A percentile compares a stretch with the other conserved stretches of the same genome.
Evolutionary conservation across 2,888 invertebrate genomes (phyloP).

Genomic region (Catotricha subobsoleta): DNA sequence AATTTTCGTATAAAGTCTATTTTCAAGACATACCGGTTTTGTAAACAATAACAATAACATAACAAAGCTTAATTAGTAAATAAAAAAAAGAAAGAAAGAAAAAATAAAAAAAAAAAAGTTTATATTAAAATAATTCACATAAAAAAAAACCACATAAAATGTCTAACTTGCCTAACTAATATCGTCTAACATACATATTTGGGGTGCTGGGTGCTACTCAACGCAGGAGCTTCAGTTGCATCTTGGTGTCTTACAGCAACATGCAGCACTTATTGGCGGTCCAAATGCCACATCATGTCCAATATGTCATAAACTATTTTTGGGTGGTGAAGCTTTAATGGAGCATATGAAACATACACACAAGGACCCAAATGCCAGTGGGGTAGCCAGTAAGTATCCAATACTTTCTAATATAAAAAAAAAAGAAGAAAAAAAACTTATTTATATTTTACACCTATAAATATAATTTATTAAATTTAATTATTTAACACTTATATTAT

Average conservation of each 20-base stretch:
- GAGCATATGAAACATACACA: conserved; percentile 93
- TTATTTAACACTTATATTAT: too few species aligned
- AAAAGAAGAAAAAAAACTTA: too few species aligned
- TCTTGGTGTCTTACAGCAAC: conserved; percentile 91
- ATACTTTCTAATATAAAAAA: neutral
- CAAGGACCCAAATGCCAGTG: conserved; percentile 79
- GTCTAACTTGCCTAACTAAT: neutral
- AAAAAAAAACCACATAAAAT: too few species aligned
- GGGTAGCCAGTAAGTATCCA: conserved; percentile 68
- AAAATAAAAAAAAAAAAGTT: too few species aligned
- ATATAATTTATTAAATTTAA: neutral
- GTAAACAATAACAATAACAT: too few species aligned
- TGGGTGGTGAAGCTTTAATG: conserved; percentile 82
- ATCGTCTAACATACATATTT: conserved; percentile 16
- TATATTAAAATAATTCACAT: too few species aligned
- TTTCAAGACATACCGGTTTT: too few species aligned
- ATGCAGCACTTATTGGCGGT: conserved; percentile 78
- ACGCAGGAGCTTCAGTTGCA: conserved; percentile 74
- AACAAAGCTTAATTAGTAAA: too few species aligned
- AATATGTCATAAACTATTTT: conserved; percentile 84
- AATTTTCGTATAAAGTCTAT: too few species aligned
- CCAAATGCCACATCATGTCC: conserved; percentile 85
- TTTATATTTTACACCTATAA: too few species aligned
- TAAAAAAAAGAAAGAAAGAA: too few species aligned
- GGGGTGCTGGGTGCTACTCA: too few species aligned